phyloP scores from a whole-genome alignment of 2,797 vertebrate genomes.

The Malurus splendens region DNA sequence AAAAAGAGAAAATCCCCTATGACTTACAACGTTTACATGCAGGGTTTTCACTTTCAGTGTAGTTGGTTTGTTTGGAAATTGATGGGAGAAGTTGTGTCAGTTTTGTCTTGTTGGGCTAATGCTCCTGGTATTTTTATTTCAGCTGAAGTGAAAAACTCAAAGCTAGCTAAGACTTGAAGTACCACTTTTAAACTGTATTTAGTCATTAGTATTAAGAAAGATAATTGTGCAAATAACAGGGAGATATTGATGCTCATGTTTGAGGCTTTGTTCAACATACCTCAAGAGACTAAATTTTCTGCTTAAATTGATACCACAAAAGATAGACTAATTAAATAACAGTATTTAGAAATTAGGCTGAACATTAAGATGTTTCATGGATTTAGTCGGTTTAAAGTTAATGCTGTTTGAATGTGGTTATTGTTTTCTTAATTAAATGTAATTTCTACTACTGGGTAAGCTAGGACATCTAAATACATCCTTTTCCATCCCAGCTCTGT shows the following conservation, averaged over 20 bases:
- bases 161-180: background rate
- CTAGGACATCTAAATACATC: background rate
- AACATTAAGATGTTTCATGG: background rate
- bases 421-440: background rate
- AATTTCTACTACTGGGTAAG: background rate
- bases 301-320: background rate
- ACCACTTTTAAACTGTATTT: background rate
- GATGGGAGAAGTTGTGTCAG: background rate
- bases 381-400: conserved; percentile 17
- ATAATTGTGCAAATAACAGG: background rate
- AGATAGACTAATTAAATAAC: background rate
- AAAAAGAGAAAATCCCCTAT: background rate
- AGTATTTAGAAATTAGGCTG: background rate
- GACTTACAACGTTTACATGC: background rate
- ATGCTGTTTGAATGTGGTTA: background rate
- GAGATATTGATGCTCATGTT: background rate
- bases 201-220: background rate
- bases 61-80: background rate
- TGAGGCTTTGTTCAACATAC: background rate
- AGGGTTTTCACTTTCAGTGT: background rate
- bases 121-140: background rate
- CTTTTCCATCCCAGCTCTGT: background rate
- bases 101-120: background rate
- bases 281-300: background rate
- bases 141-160: background rate